Evolutionary conservation across 2,888 invertebrate species (phyloP).

Genomic region (Hedychridium roseum): DNA sequence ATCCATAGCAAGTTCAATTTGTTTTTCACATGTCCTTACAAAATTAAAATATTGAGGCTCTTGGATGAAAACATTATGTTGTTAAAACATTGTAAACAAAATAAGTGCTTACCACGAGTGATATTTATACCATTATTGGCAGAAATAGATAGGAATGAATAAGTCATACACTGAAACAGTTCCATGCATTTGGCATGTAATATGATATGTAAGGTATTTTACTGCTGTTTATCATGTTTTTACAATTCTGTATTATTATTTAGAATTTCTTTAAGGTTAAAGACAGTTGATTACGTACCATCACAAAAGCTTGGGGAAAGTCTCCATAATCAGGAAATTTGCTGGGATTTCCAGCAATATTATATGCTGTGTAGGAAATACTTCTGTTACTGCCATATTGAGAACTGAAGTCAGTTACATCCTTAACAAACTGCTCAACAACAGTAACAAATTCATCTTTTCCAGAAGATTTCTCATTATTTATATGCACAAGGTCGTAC

Average conservation of each 20-base stretch:
- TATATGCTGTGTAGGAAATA: constrained; percentile 87
- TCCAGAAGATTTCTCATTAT: constrained; percentile 41
- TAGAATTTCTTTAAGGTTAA: not conserved
- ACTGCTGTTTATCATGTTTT: too few species aligned
- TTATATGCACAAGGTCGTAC: constrained; percentile 51
- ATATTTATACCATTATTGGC: too few species aligned
- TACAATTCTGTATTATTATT: not conserved
- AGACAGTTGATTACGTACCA: constrained; percentile 69
- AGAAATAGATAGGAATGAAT: too few species aligned
- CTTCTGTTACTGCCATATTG: constrained; percentile 90
- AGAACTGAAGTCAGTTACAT: constrained; percentile 85
- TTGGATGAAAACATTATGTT: too few species aligned
- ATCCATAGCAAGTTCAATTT: too few species aligned
- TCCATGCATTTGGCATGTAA: too few species aligned
- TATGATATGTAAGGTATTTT: too few species aligned
- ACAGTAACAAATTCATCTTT: constrained; percentile 58
- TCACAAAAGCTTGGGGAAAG: constrained; percentile 88
- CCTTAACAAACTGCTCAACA: constrained; percentile 80
- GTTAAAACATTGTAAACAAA: too few species aligned
- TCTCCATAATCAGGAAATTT: constrained; percentile 92
- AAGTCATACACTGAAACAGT: too few species aligned
- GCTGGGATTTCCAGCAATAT: constrained; percentile 83
- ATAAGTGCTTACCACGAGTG: too few species aligned
- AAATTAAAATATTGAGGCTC: too few species aligned
- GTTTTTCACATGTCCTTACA: too few species aligned